Conservation (phyloP, 2,888 invertebrate species). For the Hemithea aestivaria region DNA sequence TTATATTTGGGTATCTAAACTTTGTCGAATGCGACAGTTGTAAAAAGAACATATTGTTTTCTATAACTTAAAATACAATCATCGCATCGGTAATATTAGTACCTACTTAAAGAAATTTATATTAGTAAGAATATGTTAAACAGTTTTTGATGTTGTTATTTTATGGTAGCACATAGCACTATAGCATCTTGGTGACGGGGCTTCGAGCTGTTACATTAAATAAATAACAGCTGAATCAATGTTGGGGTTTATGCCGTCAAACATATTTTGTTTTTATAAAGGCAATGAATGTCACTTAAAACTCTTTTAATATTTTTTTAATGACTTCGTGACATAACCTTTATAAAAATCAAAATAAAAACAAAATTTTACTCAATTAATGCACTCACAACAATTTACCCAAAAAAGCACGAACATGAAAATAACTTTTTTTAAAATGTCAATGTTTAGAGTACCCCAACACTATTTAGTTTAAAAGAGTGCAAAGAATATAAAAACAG, state of each 20-base stretch:
- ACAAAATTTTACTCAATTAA: background rate
- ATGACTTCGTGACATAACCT: too few relatives aligned
- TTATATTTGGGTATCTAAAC: too few relatives aligned
- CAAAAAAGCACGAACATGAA: conserved; percentile 5
- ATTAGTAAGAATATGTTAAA: conserved; percentile 14
- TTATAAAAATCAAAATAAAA: too few relatives aligned
- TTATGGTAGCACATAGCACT: conserved; percentile 63
- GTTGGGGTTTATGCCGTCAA: background rate
- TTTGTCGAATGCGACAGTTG: too few relatives aligned
- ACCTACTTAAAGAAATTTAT: too few relatives aligned
- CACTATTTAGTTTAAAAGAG: conserved; percentile 1
- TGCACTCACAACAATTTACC: conserved; percentile 11
- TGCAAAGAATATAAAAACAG: conserved; percentile 8
- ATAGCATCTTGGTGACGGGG: conserved; percentile 61
- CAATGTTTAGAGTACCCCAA: conserved; percentile 14
- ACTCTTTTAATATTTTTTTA: too few relatives aligned
- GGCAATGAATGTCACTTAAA: too few relatives aligned
- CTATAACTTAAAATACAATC: too few relatives aligned
- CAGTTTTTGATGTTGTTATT: conserved; percentile 41
- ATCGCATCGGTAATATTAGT: too few relatives aligned
- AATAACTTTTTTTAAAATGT: background rate
- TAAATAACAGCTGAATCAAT: conserved; percentile 8
- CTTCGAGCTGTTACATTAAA: conserved; percentile 37
- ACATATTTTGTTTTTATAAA: too few relatives aligned
- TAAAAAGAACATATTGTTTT: too few relatives aligned